These are phyloP conservation scores for Perizoma flavofasciatum DNA, from an alignment of 2,888 invertebrate species.

Conservation along the genomic window DNA sequence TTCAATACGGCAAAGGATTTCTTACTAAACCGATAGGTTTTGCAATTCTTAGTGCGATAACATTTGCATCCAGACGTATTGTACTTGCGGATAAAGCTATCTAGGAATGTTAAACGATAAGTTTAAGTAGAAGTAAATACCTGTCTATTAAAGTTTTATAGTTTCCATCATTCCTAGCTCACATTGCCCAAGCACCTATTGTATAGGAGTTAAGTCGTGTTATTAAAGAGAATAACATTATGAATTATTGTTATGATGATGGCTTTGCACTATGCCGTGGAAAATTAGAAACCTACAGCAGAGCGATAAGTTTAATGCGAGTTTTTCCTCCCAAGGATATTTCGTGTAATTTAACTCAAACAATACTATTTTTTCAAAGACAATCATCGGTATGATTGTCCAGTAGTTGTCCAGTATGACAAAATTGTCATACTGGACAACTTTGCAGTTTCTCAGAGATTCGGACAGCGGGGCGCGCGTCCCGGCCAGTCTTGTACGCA, in stretches of 20 bases:
- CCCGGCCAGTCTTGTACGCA: slow-evolving; percentile 14
- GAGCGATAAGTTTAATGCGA: slow-evolving; percentile 10
- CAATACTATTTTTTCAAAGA: neutral
- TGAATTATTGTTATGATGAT: slow-evolving; percentile 32
- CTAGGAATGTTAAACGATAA: slow-evolving; percentile 15
- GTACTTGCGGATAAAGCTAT: neutral
- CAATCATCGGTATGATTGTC: too few relatives aligned
- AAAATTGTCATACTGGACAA: too few relatives aligned
- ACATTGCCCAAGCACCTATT: slow-evolving; percentile 34
- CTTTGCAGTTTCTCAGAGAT: slow-evolving; percentile 6
- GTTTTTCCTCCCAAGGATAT: slow-evolving; percentile 11
- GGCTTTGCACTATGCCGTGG: slow-evolving; percentile 21
- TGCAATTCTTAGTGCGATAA: slow-evolving; percentile 20
- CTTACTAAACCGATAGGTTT: slow-evolving; percentile 23
- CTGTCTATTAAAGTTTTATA: slow-evolving; percentile 26
- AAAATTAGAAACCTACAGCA: slow-evolving; percentile 23
- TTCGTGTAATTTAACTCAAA: neutral
- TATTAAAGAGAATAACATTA: slow-evolving; percentile 35
- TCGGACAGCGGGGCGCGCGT: too few relatives aligned
- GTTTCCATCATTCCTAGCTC: slow-evolving; percentile 29
- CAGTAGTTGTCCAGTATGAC: too few relatives aligned
- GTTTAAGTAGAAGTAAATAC: neutral
- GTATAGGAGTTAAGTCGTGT: slow-evolving; percentile 29
- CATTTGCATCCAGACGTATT: slow-evolving; percentile 27
- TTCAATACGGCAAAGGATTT: slow-evolving; percentile 16